These are phyloP conservation scores for Coilia nasus DNA, from an alignment of 2,797 vertebrate species.

Conservation along the genomic window DNA sequence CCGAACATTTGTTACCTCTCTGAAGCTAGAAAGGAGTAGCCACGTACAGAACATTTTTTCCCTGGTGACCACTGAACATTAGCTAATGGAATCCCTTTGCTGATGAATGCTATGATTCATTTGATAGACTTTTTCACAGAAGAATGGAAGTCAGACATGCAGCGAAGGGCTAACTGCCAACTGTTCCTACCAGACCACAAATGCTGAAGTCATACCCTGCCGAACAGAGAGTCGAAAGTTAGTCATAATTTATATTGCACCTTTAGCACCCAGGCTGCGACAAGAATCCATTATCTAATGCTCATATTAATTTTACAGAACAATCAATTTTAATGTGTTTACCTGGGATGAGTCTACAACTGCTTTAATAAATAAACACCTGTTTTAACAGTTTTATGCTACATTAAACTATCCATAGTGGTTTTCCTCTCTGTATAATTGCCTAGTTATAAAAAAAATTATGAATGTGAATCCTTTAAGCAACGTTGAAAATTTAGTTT, in stretches of 20 bases:
- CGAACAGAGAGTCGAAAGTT: not conserved
- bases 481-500: not conserved
- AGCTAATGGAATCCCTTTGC: constrained; percentile 21
- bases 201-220: constrained; percentile 22
- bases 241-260: constrained; percentile 1
- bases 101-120: constrained; percentile 7
- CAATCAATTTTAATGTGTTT: not conserved
- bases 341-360: not conserved
- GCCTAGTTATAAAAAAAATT: not conserved
- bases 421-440: not conserved
- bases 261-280: not conserved
- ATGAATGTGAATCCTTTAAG: not conserved
- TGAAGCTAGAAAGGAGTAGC: constrained; percentile 36
- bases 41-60: constrained; percentile 37
- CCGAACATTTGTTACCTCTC: constrained; percentile 22
- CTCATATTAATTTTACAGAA: constrained; percentile 7
- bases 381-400: constrained; percentile 7
- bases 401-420: not conserved
- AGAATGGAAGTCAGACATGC: constrained; percentile 47
- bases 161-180: not conserved
- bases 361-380: constrained; percentile 15
- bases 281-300: constrained; percentile 19
- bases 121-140: constrained; percentile 49
- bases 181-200: constrained; percentile 21
- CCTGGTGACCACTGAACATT: constrained; percentile 55